Evolutionary conservation across 2,888 invertebrate species (phyloP).

Genomic region (Ornithoptera priamus): DNA sequence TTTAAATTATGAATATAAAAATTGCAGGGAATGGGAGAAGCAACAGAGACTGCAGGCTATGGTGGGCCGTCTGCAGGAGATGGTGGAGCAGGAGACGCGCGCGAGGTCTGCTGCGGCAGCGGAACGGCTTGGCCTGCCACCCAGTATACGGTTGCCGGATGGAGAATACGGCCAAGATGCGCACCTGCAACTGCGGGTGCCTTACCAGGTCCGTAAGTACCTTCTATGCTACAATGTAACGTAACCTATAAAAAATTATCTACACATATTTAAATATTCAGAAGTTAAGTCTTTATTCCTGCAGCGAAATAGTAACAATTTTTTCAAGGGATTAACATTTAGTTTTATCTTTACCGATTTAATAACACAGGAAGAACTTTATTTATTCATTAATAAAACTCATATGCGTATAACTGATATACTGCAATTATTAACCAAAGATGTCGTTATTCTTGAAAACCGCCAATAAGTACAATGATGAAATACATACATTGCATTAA

Average conservation of each 20-base stretch:
- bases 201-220: conserved; percentile 79
- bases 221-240: conserved; percentile 20
- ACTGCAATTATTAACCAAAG: no score
- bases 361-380: no score
- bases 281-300: no score
- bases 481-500: no score
- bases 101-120: conserved; percentile 75
- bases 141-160: conserved; percentile 83
- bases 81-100: conserved; percentile 77
- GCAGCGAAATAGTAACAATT: no score
- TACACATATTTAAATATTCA: no score
- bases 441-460: no score
- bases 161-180: conserved; percentile 83
- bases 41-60: conserved; percentile 77
- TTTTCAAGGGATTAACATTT: no score
- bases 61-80: conserved; percentile 77
- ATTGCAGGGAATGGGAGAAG: conserved; percentile 85
- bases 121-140: conserved; percentile 79
- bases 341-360: no score
- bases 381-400: no score
- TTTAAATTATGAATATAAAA: neutral
- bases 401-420: no score
- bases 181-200: conserved; percentile 81
- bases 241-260: neutral
- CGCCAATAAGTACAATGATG: no score